Evolutionary conservation across 2,113 vertebrate species (phyloP).

Genomic region (Melanostigma gelatinosum): DNA sequence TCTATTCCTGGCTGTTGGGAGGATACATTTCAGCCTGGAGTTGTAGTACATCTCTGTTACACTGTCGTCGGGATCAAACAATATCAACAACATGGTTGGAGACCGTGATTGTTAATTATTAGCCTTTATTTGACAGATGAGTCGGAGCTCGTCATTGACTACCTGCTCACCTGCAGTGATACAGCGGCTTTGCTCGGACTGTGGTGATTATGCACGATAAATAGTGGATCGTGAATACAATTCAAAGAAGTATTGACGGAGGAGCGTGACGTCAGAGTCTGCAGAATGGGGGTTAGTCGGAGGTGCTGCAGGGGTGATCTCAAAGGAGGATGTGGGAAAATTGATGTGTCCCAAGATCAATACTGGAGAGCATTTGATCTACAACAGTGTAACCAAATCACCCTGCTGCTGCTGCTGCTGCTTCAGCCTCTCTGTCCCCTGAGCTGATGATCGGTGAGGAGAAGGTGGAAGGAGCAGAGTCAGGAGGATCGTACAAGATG

Average conservation of each 20-base stretch:
- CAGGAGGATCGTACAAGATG: background rate
- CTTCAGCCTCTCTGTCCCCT: conserved; percentile 32
- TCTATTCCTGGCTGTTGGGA: conserved; percentile 58
- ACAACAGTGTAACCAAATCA: conserved; percentile 72
- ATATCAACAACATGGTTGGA: conserved; percentile 25
- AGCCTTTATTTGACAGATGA: conserved; percentile 3
- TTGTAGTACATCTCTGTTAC: conserved; percentile 53
- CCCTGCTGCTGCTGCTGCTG: conserved; percentile 25
- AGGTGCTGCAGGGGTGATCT: conserved; percentile 45
- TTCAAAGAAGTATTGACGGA: conserved; percentile 33
- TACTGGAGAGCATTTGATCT: conserved; percentile 65
- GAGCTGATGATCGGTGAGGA: conserved; percentile 24
- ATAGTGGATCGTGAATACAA: background rate
- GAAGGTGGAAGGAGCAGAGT: conserved; percentile 24
- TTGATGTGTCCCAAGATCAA: conserved; percentile 76
- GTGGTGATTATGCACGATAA: background rate
- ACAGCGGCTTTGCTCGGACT: background rate
- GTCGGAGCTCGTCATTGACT: background rate
- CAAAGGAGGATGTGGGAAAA: conserved; percentile 68
- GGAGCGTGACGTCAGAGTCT: conserved; percentile 34
- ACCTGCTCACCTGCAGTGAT: background rate
- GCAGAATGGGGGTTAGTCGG: conserved; percentile 34
- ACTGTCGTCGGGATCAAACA: conserved; percentile 21
- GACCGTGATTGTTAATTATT: background rate
- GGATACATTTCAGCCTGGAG: conserved; percentile 42